These are phyloP conservation scores for Dione vanillae DNA, from an alignment of 2,888 invertebrate species.

Conservation along the genomic window DNA sequence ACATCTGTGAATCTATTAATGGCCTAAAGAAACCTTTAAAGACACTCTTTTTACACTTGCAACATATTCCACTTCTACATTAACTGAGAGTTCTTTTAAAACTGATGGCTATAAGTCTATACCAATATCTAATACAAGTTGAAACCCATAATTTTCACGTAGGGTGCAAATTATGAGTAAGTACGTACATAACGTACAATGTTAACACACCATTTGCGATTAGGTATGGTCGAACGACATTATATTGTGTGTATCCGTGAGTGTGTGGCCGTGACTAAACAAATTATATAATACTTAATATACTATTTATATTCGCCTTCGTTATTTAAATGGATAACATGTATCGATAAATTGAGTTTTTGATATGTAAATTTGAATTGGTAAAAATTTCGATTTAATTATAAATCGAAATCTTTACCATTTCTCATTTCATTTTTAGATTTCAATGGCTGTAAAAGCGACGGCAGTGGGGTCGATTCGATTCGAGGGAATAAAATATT, in stretches of 20 bases:
- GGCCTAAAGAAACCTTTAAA: not conserved
- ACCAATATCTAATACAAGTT: not conserved
- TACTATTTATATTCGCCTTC: too few species aligned
- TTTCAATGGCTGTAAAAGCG: too few species aligned
- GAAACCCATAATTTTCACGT: not conserved
- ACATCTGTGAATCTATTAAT: not conserved
- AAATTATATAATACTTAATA: not conserved
- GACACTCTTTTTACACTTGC: not conserved
- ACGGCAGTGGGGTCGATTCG: too few species aligned
- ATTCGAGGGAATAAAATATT: too few species aligned
- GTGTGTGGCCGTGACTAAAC: slow-evolving; percentile 6
- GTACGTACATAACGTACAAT: not conserved
- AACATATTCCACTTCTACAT: slow-evolving; percentile 10
- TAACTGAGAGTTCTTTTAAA: slow-evolving; percentile 49
- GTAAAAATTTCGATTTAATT: too few species aligned
- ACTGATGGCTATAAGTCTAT: slow-evolving; percentile 12
- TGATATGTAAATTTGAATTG: too few species aligned
- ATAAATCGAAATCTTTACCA: too few species aligned
- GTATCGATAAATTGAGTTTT: not conserved
- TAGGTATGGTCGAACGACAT: slow-evolving; percentile 26
- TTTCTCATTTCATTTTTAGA: too few species aligned
- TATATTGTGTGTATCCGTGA: slow-evolving; percentile 26
- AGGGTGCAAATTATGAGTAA: slow-evolving; percentile 13
- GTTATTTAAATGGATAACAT: not conserved
- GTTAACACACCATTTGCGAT: slow-evolving; percentile 8